Percentiles rank a stretch among this genome's conserved stretches.
phyloP scores from a whole-genome alignment of 2,888 invertebrate genomes.

The Drosophila mulleri region DNA sequence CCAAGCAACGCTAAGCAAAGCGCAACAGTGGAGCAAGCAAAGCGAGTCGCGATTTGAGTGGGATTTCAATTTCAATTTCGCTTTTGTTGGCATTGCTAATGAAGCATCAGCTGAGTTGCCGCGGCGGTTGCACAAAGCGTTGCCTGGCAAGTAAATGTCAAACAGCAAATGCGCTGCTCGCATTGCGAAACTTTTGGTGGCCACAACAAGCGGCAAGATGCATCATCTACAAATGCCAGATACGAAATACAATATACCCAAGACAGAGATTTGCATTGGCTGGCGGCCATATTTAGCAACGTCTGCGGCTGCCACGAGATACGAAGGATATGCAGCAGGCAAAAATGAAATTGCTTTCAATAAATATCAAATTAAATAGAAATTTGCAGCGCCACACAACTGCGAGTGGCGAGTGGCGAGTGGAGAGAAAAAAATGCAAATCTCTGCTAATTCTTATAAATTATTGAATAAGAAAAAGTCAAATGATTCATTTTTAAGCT shows the following conservation, averaged over 20 bases:
- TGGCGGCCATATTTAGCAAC: slow-evolving; percentile 49
- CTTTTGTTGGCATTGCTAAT: slow-evolving; percentile 56
- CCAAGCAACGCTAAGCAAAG: slow-evolving; percentile 18
- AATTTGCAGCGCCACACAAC: slow-evolving; percentile 67
- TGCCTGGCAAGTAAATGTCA: slow-evolving; percentile 38
- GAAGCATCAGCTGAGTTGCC: slow-evolving; percentile 48
- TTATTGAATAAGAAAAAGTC: slow-evolving; percentile 81
- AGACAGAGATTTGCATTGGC: slow-evolving; percentile 32
- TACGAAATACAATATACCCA: slow-evolving; percentile 27
- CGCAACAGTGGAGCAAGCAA: slow-evolving; percentile 30
- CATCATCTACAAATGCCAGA: background rate
- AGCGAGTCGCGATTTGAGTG: slow-evolving; percentile 31
- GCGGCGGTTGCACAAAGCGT: slow-evolving; percentile 4
- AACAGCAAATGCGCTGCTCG: slow-evolving; percentile 25
- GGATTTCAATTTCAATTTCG: slow-evolving; percentile 43
- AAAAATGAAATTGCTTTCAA: slow-evolving; percentile 67
- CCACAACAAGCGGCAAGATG: slow-evolving; percentile 35
- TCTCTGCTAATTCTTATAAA: slow-evolving; percentile 81
- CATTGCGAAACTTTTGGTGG: slow-evolving; percentile 24
- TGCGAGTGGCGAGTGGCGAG: slow-evolving; percentile 12
- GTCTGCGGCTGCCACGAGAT: slow-evolving; percentile 24
- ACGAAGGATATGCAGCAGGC: slow-evolving; percentile 25
- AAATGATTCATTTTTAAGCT: slow-evolving; percentile 82
- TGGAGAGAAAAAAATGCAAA: slow-evolving; percentile 71
- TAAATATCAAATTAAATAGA: slow-evolving; percentile 81